phyloP scores from a whole-genome alignment of 2,797 vertebrate species.

The Uromys caudimaculatus region DNA sequence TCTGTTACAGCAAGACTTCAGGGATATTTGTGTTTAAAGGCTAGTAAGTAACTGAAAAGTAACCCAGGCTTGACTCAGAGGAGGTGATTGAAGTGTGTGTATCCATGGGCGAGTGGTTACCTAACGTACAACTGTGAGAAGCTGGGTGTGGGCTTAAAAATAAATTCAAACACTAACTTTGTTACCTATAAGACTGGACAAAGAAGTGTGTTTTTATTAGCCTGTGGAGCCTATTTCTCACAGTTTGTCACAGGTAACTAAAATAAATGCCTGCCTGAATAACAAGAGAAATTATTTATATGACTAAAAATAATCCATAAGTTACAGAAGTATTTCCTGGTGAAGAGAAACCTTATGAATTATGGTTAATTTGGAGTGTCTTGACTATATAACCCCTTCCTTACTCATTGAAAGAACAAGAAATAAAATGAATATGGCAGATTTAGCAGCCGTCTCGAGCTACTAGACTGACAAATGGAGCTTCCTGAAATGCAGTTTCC shows the following conservation, averaged over 20 bases:
- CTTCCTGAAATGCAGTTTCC: constrained; percentile 57
- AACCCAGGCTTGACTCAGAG: background rate
- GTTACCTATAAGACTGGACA: constrained; percentile 26
- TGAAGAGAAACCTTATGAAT: constrained; percentile 74
- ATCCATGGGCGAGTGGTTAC: background rate
- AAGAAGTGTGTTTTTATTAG: background rate
- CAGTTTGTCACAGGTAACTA: constrained; percentile 70
- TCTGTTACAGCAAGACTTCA: background rate
- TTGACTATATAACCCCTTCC: constrained; percentile 23
- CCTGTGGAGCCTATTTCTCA: constrained; percentile 31
- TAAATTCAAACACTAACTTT: constrained; percentile 29
- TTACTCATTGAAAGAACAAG: constrained; percentile 44
- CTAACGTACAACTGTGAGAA: background rate
- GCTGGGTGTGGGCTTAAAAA: background rate
- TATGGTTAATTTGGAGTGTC: constrained; percentile 62
- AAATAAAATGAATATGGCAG: constrained; percentile 55
- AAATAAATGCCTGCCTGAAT: constrained; percentile 77
- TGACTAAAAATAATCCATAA: constrained; percentile 77
- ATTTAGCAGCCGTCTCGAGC: constrained; percentile 47
- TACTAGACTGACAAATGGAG: constrained; percentile 20
- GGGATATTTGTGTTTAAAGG: background rate
- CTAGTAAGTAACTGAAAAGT: background rate
- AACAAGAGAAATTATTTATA: constrained; percentile 80
- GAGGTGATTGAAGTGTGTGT: background rate
- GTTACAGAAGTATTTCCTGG: constrained; percentile 71